Evolutionary conservation across 2,888 invertebrate genomes (phyloP).

Genomic region (Nowickia ferox): DNA sequence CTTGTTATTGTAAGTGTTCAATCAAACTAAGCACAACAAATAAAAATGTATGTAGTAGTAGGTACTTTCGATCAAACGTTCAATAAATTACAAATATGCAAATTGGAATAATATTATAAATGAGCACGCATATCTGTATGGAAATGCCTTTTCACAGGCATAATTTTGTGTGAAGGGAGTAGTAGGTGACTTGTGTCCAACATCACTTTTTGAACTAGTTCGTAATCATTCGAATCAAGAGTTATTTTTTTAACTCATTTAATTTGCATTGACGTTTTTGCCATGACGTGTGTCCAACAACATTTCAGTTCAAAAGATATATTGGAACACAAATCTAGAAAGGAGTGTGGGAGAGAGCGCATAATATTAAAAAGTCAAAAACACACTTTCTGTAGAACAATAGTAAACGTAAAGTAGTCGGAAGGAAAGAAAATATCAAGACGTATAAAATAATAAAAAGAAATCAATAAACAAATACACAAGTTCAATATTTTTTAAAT

Average conservation of each 20-base stretch:
- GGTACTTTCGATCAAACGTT: background rate
- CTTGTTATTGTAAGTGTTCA: too few species aligned
- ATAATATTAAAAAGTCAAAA: constrained; percentile 13
- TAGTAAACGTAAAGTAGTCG: background rate
- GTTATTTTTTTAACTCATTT: too few species aligned
- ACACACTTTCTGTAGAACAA: constrained; percentile 6
- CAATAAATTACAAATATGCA: constrained; percentile 2
- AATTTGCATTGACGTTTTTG: too few species aligned
- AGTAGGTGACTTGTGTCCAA: too few species aligned
- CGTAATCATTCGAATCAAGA: too few species aligned
- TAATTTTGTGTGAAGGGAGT: background rate
- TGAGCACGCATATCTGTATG: background rate
- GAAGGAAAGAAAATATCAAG: constrained; percentile 9
- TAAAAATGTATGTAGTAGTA: background rate
- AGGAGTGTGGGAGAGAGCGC: background rate
- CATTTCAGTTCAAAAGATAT: too few species aligned
- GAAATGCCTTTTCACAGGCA: too few species aligned
- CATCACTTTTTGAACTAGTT: too few species aligned
- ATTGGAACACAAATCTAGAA: background rate
- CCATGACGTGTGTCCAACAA: too few species aligned
- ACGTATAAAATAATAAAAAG: constrained; percentile 7
- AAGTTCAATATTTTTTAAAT: constrained; percentile 68
- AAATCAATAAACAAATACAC: constrained; percentile 64
- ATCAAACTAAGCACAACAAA: too few species aligned
- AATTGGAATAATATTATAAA: constrained; percentile 8